Base-by-base conservation (phyloP, 2,888 invertebrate genomes). In the Xanthia icteritia region DNA sequence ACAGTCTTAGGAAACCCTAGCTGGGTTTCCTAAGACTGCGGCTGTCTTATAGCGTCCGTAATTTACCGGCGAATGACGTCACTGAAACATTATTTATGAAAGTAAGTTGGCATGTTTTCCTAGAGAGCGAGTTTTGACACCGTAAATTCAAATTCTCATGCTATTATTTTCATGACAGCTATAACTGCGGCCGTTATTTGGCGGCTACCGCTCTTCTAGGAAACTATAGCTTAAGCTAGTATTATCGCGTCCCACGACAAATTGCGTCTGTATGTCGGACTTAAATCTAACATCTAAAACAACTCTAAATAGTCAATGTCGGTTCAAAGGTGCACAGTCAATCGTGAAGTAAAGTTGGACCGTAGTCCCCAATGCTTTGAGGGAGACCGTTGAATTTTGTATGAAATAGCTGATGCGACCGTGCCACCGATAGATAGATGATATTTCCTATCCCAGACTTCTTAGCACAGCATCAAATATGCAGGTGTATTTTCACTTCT, bases 341-440 rank as follows among this genome's bases (percentile, higher is more conserved):
- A 82, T 81, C 76, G 64, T 66, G 72, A 86, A 84, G 75, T 79
- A 82, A 89, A 86, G 83, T 86, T 82, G 13, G 69, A 60, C 78
- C 79, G 82, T 48, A 66, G 66, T 86, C 88, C 88, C 86, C 86
- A 86, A 87, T 89, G 89, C 91, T 91, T 91, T 89, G 89, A 92
- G 84, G 65, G 80, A 83, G 81, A 27, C 64, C 86, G 89, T 90
- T 94, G 94, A 94, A 94, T 94, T 93, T 94, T 94, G 92, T 93
- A 94, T 94, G 94, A 93, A 93, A 93, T 90, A 90, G 89, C 91
- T 90, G 91, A 92, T 92, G 90, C 90, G 91, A 88, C 88, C 82
- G 81, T 77, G 72, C 79, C 78, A 82, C 68, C 81, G 77, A 80
- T 61, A 76, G 90, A 92, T 91, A 87, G 89, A 92, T 91, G 90